Conservation (phyloP, 2,888 invertebrate species). For the Spilarctia lutea region DNA sequence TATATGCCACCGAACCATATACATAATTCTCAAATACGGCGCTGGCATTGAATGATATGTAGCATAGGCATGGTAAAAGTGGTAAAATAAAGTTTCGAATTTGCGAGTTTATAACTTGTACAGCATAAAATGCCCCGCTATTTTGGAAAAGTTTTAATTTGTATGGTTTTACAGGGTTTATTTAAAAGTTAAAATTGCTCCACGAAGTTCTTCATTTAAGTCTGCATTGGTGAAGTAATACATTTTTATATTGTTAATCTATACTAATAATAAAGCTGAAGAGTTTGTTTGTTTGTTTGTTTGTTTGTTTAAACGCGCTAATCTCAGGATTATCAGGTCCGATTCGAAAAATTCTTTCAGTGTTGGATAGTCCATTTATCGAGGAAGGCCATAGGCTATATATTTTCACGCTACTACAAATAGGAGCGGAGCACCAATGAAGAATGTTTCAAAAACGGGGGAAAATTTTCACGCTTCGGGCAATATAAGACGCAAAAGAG, state of each 20-base stretch:
- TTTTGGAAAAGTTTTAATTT: slow-evolving; percentile 14
- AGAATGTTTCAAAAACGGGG: too few relatives aligned
- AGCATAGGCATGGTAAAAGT: not conserved
- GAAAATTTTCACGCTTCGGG: too few relatives aligned
- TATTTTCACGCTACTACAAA: too few relatives aligned
- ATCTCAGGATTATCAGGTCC: too few relatives aligned
- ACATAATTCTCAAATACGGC: slow-evolving; percentile 6
- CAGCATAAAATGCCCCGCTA: not conserved
- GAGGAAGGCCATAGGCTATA: too few relatives aligned
- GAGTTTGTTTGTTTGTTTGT: too few relatives aligned
- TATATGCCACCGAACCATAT: slow-evolving; percentile 16
- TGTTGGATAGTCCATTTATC: too few relatives aligned
- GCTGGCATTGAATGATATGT: not conserved
- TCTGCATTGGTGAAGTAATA: not conserved
- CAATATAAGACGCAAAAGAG: too few relatives aligned
- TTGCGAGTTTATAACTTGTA: not conserved
- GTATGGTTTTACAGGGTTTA: slow-evolving; percentile 11
- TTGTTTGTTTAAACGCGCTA: too few relatives aligned
- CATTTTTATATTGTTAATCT: not conserved
- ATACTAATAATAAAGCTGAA: too few relatives aligned
- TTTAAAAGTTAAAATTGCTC: not conserved
- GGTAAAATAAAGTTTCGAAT: slow-evolving; percentile 3
- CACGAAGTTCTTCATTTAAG: not conserved
- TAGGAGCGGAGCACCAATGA: too few relatives aligned
- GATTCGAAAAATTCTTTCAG: too few relatives aligned